These are phyloP conservation scores for Heterocephalus glaber DNA, from an alignment of 2,113 vertebrate genomes.

Conservation along the genomic window DNA sequence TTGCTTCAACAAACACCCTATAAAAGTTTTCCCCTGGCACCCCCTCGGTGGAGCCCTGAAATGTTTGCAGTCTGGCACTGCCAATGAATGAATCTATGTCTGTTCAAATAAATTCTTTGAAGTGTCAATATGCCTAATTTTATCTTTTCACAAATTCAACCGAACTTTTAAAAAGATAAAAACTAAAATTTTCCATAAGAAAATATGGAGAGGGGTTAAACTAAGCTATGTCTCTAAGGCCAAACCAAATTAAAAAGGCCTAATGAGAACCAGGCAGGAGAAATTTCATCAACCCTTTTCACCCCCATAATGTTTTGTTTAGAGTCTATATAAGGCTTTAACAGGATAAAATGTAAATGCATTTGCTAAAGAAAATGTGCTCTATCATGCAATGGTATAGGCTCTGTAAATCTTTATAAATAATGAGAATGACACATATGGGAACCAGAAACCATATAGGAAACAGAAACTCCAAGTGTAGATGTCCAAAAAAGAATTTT, in stretches of 20 bases:
- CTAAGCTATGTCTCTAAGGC: constrained; percentile 13
- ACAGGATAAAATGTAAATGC: not conserved
- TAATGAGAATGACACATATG: not conserved
- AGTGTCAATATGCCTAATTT: not conserved
- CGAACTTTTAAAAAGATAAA: constrained; percentile 32
- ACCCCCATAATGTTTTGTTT: constrained; percentile 13
- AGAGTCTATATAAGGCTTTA: constrained; percentile 1
- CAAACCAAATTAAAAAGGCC: constrained; percentile 37
- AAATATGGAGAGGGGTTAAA: constrained; percentile 17
- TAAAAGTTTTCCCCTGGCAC: not conserved
- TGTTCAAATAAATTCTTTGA: not conserved
- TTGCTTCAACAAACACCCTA: not conserved
- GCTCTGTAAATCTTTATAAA: not conserved
- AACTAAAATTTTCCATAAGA: constrained; percentile 26
- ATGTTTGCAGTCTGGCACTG: not conserved
- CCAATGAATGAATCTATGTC: not conserved
- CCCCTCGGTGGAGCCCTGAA: not conserved
- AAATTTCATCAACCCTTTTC: constrained; percentile 11
- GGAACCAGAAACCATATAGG: not conserved
- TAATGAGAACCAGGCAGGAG: constrained; percentile 32
- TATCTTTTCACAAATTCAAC: not conserved
- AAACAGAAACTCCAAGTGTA: not conserved
- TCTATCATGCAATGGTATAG: not conserved
- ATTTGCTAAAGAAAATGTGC: constrained; percentile 35
- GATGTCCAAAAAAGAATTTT: not conserved